These are phyloP conservation scores for Drosophila quadrilineata DNA, from an alignment of 1,140 invertebrate genomes.

Conservation along the genomic window DNA sequence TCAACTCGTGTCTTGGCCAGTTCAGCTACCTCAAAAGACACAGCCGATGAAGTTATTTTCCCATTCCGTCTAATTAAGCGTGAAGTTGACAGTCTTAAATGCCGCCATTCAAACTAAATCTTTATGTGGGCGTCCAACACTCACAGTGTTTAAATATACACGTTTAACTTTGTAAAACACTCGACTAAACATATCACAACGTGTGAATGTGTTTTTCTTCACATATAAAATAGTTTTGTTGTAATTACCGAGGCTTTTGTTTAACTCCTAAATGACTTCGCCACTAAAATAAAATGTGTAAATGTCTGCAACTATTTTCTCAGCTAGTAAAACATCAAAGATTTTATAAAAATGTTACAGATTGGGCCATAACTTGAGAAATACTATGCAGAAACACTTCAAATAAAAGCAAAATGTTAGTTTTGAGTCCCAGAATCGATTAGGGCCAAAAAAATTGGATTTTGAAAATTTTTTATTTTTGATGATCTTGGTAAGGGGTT, in stretches of 20 bases:
- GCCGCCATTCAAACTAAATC: constrained; percentile 34
- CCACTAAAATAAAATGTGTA: not conserved
- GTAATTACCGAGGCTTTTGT: constrained; percentile 10
- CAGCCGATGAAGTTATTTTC: constrained; percentile 58
- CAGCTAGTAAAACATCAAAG: too few species aligned
- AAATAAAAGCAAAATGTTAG: too few species aligned
- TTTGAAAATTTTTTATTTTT: too few species aligned
- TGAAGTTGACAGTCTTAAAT: constrained; percentile 64
- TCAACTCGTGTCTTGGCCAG: constrained; percentile 17
- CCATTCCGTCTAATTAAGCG: constrained; percentile 67
- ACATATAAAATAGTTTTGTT: not conserved
- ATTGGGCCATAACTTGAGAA: too few species aligned
- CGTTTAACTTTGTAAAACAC: too few species aligned
- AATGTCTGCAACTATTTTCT: too few species aligned
- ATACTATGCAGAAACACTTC: too few species aligned
- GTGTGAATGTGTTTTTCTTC: constrained; percentile 26
- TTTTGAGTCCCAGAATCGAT: too few species aligned
- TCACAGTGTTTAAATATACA: constrained; percentile 14
- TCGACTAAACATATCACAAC: constrained; percentile 10
- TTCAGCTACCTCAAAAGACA: constrained; percentile 14
- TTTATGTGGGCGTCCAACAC: constrained; percentile 45
- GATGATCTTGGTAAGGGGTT: too few species aligned
- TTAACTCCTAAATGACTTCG: not conserved
- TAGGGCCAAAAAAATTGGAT: too few species aligned
- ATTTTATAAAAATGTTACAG: too few species aligned